Percentiles rank a stretch among this genome's conserved stretches.
phyloP scores from a whole-genome alignment of 2,888 invertebrate species.

The Atethmia centrago region DNA sequence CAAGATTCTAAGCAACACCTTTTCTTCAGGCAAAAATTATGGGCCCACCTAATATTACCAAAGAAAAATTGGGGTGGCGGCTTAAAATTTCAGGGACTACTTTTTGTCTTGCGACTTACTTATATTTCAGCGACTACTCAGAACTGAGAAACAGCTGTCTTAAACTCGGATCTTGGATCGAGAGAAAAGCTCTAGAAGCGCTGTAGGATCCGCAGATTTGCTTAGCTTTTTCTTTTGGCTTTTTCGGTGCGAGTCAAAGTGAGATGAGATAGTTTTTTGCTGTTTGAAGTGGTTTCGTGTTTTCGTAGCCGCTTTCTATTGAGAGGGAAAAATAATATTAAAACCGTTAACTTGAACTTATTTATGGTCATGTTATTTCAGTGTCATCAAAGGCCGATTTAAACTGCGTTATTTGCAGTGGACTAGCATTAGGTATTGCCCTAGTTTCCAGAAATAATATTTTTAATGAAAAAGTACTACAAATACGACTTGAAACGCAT shows the following conservation, averaged over 20 bases:
- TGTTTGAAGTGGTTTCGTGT: not conserved
- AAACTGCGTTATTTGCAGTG: too few relatives aligned
- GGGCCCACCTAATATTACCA: slow-evolving; percentile 40
- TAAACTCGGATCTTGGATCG: slow-evolving; percentile 65
- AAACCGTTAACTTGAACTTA: too few relatives aligned
- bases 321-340: too few relatives aligned
- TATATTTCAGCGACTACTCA: slow-evolving; percentile 81
- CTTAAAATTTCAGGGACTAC: slow-evolving; percentile 78
- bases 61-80: slow-evolving; percentile 57
- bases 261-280: not conserved
- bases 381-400: too few relatives aligned
- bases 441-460: too few relatives aligned
- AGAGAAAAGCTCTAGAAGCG: slow-evolving; percentile 47
- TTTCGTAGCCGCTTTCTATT: not conserved
- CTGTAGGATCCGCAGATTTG: not conserved
- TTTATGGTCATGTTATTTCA: too few relatives aligned
- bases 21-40: slow-evolving; percentile 42
- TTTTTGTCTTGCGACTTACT: slow-evolving; percentile 78
- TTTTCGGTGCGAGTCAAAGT: slow-evolving; percentile 11
- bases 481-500: too few relatives aligned
- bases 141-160: slow-evolving; percentile 76
- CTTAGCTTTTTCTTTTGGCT: slow-evolving; percentile 9
- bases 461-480: not conserved
- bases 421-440: too few relatives aligned
- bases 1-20: slow-evolving; percentile 23